Conservation (phyloP, 2,797 vertebrate genomes). For the Enteromius mattozi region DNA sequence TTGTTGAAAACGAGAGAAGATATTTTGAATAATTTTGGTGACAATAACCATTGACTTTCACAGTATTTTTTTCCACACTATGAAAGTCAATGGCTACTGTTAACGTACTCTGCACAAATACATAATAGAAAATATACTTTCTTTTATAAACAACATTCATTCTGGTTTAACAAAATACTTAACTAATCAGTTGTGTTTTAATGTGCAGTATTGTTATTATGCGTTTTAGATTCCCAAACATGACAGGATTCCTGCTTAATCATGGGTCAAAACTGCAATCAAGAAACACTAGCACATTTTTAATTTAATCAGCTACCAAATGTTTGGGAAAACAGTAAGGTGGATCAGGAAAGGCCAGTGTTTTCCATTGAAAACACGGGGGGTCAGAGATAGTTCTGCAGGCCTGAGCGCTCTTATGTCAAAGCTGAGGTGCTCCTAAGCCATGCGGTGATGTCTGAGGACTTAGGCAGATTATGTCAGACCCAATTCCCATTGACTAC, state of each 20-base stretch:
- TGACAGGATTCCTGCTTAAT: not conserved
- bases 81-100: not conserved
- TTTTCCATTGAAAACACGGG: slow-evolving; percentile 58
- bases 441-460: slow-evolving; percentile 74
- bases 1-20: not conserved
- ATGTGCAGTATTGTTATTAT: not conserved
- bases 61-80: not conserved
- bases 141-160: not conserved
- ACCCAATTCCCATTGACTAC: slow-evolving; percentile 76
- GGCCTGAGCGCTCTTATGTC: slow-evolving; percentile 70
- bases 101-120: not conserved
- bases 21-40: not conserved
- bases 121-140: not conserved
- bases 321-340: not conserved
- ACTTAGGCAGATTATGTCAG: slow-evolving; percentile 83
- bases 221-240: not conserved
- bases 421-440: slow-evolving; percentile 76
- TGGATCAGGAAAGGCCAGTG: slow-evolving; percentile 14
- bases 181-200: not conserved
- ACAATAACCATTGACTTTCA: not conserved
- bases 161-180: not conserved
- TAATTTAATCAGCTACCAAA: not conserved
- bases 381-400: slow-evolving; percentile 1
- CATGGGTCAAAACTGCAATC: not conserved
- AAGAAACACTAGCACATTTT: not conserved